Evolutionary conservation across 2,113 vertebrate genomes (phyloP).

Genomic region (Odocoileus hemionus): DNA sequence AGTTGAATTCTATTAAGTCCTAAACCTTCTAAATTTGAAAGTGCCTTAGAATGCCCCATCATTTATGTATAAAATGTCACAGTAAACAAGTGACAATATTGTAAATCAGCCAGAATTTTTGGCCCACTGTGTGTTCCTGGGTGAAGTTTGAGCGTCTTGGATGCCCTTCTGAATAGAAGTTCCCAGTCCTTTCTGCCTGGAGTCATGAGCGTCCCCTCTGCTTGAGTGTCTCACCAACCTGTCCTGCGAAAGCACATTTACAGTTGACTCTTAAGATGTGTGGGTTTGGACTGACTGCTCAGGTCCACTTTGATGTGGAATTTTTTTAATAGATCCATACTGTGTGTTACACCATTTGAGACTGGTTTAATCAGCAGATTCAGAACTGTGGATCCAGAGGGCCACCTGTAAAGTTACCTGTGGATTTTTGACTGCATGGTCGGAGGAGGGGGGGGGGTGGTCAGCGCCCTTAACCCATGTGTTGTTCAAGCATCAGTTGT

Average conservation of each 20-base stretch:
- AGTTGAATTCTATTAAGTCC: not conserved
- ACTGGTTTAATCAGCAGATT: not conserved
- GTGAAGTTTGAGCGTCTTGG: not conserved
- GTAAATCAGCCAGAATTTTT: not conserved
- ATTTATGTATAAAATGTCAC: not conserved
- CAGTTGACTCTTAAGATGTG: not conserved
- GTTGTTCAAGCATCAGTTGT: not conserved
- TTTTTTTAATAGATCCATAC: not conserved
- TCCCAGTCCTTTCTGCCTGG: not conserved
- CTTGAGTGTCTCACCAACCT: not conserved
- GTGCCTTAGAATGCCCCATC: not conserved
- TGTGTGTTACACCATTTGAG: not conserved
- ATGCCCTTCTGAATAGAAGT: not conserved
- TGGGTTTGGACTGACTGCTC: not conserved
- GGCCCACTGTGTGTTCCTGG: not conserved
- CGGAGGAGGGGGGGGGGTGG: fast-evolving
- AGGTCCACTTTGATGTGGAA: not conserved
- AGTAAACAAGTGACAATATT: not conserved
- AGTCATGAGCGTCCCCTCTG: not conserved
- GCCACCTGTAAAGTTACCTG: not conserved
- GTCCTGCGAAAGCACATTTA: not conserved
- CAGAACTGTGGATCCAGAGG: not conserved
- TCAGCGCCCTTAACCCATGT: not conserved
- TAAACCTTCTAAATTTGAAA: not conserved
- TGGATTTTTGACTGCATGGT: not conserved